A percentile compares a stretch with the other conserved stretches of the same genome.
These are phyloP conservation scores for Papilio demoleus DNA, from an alignment of 2,888 invertebrate genomes.

Conservation along the genomic window DNA sequence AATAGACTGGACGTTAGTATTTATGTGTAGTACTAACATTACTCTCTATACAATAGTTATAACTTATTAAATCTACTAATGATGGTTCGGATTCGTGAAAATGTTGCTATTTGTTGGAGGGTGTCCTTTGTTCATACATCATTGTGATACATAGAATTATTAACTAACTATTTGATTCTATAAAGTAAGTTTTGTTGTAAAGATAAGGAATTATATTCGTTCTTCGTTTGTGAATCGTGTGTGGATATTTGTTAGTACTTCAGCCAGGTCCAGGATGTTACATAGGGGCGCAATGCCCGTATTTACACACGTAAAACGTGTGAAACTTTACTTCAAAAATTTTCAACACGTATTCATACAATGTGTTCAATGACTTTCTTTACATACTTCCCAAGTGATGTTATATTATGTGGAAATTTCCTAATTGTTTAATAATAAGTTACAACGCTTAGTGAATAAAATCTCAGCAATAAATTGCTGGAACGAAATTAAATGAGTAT, in stretches of 20 bases:
- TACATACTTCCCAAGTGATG: neutral
- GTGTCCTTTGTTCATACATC: too few species aligned
- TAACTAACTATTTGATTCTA: neutral
- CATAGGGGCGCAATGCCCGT: neutral
- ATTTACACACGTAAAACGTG: neutral
- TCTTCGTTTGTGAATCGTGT: neutral
- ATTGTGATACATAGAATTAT: too few species aligned
- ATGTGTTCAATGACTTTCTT: neutral
- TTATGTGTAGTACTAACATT: neutral
- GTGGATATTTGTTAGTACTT: neutral
- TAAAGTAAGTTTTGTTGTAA: neutral
- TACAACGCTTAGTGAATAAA: too few species aligned
- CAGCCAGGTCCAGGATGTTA: neutral
- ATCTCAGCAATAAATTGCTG: too few species aligned
- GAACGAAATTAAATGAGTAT: too few species aligned
- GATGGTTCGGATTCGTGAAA: too few species aligned
- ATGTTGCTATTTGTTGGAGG: too few species aligned
- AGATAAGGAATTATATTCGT: neutral
- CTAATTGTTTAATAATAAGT: too few species aligned
- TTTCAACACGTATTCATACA: neutral
- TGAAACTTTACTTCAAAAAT: slow-evolving; percentile 1
- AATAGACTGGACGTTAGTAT: neutral
- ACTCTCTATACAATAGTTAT: too few species aligned
- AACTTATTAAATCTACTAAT: too few species aligned
- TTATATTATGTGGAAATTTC: neutral